phyloP scores from a whole-genome alignment of 2,113 vertebrate species.

The Tauraco erythrolophus region DNA sequence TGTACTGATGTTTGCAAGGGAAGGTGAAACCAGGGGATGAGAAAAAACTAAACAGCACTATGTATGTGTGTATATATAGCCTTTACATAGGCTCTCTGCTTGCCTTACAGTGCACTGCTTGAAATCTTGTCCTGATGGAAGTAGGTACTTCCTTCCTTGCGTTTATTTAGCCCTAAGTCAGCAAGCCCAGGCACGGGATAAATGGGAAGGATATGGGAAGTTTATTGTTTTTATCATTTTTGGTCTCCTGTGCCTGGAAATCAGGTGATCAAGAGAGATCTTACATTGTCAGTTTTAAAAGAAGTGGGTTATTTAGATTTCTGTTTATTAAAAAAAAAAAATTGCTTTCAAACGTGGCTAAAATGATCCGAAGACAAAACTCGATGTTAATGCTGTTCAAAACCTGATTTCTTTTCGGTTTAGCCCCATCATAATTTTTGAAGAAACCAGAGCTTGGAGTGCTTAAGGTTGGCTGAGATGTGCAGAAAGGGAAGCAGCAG shows the following conservation, averaged over 20 bases:
- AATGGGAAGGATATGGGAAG: neutral
- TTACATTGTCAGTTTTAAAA: neutral
- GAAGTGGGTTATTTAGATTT: neutral
- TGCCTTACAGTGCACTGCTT: neutral
- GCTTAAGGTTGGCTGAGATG: neutral
- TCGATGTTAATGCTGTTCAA: neutral
- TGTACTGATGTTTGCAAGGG: neutral
- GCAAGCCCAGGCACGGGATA: neutral
- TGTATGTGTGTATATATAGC: rapidly evolving
- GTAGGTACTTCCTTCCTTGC: neutral
- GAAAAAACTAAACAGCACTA: neutral
- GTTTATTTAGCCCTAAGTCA: neutral
- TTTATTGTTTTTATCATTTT: neutral
- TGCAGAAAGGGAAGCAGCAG: neutral
- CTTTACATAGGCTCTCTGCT: neutral
- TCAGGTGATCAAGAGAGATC: neutral
- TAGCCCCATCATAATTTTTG: rapidly evolving
- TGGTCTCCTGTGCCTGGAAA: neutral
- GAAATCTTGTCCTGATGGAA: neutral
- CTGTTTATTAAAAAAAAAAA: neutral
- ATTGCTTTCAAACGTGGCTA: neutral
- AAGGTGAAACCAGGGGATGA: neutral
- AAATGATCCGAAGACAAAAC: neutral
- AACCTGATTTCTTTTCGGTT: neutral
- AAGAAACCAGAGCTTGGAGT: neutral